These are phyloP conservation scores for Calephelis nemesis DNA, from an alignment of 1,140 invertebrate species.

Conservation along the genomic window DNA sequence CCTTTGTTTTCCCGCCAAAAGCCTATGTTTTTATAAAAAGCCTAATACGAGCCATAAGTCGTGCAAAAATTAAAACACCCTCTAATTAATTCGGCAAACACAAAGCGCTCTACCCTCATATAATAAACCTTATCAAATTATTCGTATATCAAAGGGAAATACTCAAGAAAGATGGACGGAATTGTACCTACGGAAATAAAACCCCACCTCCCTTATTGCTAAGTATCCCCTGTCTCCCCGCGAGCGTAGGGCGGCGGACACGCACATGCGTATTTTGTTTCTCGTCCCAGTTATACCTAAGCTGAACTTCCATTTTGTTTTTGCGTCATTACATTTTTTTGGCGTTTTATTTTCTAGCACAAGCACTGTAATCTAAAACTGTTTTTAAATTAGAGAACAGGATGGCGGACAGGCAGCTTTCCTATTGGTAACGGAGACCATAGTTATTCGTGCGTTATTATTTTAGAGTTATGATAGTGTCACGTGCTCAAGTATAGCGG, in stretches of 20 bases:
- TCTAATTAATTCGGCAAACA: conserved; percentile 65
- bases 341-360: conserved; percentile 34
- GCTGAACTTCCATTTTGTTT: conserved; percentile 72
- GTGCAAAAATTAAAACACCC: conserved; percentile 57
- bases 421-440: too few species aligned
- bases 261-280: conserved; percentile 69
- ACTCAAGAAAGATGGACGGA: conserved; percentile 58
- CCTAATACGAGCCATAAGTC: conserved; percentile 48
- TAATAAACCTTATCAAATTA: conserved; percentile 55
- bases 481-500: too few species aligned
- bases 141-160: conserved; percentile 57
- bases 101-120: conserved; percentile 34
- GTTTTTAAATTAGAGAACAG: too few species aligned
- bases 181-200: conserved; percentile 45
- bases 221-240: conserved; percentile 40
- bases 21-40: conserved; percentile 61
- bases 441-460: too few species aligned
- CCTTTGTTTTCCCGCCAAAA: conserved; percentile 47
- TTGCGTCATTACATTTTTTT: conserved; percentile 59
- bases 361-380: not conserved
- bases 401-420: too few species aligned
- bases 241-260: conserved; percentile 42
- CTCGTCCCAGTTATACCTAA: conserved; percentile 58
- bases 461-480: too few species aligned
- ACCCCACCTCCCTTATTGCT: conserved; percentile 41